These are phyloP conservation scores for Gallinago jamesoni DNA, from an alignment of 2,113 vertebrate genomes.

Conservation along the genomic window DNA sequence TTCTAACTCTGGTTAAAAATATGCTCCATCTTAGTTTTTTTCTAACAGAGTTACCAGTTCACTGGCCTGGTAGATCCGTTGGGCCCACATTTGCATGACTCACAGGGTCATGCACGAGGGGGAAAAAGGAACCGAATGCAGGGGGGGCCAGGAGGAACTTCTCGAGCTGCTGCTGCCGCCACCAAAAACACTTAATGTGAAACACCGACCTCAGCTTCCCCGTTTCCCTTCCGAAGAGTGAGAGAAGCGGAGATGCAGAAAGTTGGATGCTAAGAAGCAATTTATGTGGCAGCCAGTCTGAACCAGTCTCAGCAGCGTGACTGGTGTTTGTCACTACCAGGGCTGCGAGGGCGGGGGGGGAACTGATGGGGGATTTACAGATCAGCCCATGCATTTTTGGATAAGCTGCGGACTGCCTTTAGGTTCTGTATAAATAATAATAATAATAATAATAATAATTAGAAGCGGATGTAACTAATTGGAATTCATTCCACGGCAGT, in stretches of 20 bases:
- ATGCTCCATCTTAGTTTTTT: background rate
- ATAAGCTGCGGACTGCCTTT: constrained; percentile 12
- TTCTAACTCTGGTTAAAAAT: background rate
- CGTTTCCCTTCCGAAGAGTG: background rate
- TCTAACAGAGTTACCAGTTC: background rate
- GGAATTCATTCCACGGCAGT: background rate
- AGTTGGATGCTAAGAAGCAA: background rate
- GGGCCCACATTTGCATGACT: background rate
- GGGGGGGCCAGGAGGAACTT: background rate
- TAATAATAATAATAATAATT: constrained; percentile 10
- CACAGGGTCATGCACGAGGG: background rate
- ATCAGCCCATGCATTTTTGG: background rate
- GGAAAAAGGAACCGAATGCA: background rate
- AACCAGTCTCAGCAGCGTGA: background rate
- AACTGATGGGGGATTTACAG: background rate
- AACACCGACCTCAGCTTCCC: background rate
- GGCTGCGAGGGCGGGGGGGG: background rate
- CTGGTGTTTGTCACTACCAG: background rate
- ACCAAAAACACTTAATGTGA: background rate
- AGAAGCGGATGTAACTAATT: constrained; percentile 43
- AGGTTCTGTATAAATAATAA: constrained; percentile 24
- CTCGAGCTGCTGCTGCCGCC: background rate
- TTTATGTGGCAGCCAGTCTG: background rate
- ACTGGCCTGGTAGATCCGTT: background rate
- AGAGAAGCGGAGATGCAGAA: background rate